A percentile compares a stretch with the other conserved stretches of the same genome.
Evolutionary conservation across 2,888 invertebrate genomes (phyloP).

Genomic region (Drosophila meridiana): DNA sequence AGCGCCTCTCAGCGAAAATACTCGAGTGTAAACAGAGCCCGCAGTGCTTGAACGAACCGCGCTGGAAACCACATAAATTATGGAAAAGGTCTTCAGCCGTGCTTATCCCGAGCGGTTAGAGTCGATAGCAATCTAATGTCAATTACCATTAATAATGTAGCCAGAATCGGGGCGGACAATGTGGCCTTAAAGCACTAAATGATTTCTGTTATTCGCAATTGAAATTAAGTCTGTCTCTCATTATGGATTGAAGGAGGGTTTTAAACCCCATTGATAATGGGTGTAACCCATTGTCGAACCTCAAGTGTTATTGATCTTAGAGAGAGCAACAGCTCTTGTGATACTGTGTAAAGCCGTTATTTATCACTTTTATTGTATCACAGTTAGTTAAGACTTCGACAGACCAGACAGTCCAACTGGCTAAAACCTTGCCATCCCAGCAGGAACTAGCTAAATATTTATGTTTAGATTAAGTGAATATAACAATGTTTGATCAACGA

Average conservation of each 20-base stretch:
- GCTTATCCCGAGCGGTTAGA: background rate
- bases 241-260: no score
- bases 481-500: no score
- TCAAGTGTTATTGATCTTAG: background rate
- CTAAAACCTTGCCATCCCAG: no score
- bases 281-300: background rate
- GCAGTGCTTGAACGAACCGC: background rate
- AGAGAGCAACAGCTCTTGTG: no score
- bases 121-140: conserved; percentile 2
- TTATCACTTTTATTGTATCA: no score
- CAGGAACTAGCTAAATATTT: no score
- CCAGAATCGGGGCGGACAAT: background rate
- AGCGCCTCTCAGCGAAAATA: conserved; percentile 2
- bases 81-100: background rate
- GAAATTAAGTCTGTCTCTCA: background rate
- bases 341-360: no score
- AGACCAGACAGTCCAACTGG: no score
- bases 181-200: background rate
- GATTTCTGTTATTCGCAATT: background rate
- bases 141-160: conserved; percentile 1
- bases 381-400: no score
- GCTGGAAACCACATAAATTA: conserved; percentile 3
- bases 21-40: background rate
- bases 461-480: no score
- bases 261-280: background rate